Conservation (phyloP, 1,140 invertebrate genomes). For the Mactra quadrangularis region DNA sequence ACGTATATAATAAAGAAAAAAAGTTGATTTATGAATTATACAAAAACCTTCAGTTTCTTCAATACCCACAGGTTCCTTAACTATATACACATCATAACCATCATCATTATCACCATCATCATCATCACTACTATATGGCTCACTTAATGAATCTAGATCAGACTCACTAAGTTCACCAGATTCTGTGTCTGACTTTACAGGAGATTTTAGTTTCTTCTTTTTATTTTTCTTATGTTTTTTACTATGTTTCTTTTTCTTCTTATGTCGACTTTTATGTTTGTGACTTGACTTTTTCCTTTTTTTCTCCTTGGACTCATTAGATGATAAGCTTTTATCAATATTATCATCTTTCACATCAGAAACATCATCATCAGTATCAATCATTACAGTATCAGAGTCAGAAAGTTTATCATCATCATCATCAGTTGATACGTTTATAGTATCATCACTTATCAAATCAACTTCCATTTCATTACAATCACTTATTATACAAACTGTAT, state of each 20-base stretch:
- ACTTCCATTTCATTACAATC: neutral
- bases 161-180: constrained; percentile 61
- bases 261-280: neutral
- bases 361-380: constrained; percentile 14
- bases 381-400: neutral
- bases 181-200: constrained; percentile 83
- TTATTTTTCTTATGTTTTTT: constrained; percentile 72
- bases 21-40: too few relatives aligned
- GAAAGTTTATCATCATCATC: neutral
- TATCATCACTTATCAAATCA: neutral
- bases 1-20: too few relatives aligned
- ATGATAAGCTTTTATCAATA: constrained; percentile 41
- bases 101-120: too few relatives aligned
- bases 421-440: neutral
- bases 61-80: neutral
- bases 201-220: neutral
- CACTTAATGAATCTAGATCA: neutral
- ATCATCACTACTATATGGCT: neutral
- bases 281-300: neutral
- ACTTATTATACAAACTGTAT: neutral
- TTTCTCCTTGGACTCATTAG: too few relatives aligned
- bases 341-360: neutral
- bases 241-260: constrained; percentile 31
- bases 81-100: neutral
- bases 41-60: too few relatives aligned